These are phyloP conservation scores for Apeira syringaria DNA, from an alignment of 2,888 invertebrate species.

Conservation along the genomic window DNA sequence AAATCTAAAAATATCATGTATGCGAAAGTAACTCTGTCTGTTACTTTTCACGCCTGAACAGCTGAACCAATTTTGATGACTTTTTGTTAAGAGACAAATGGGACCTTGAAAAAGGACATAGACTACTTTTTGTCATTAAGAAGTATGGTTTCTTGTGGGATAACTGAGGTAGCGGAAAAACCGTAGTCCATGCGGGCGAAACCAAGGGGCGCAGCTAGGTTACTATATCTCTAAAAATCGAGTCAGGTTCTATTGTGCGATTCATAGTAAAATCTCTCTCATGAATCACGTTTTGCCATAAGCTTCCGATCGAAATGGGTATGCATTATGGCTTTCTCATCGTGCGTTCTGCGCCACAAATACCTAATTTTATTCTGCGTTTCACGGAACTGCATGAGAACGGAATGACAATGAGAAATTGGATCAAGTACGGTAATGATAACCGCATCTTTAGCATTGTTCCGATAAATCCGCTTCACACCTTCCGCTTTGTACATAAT, in stretches of 20 bases:
- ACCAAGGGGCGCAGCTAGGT: no score
- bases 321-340: conserved; percentile 15
- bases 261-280: conserved; percentile 1
- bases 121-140: no score
- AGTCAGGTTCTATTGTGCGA: not conserved
- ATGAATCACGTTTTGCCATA: conserved; percentile 15
- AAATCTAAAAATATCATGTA: no score
- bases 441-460: conserved; percentile 36
- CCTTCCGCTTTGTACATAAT: conserved; percentile 20
- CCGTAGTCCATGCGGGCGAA: no score
- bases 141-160: no score
- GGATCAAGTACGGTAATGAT: conserved; percentile 41
- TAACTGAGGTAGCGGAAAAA: no score
- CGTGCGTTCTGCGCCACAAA: conserved; percentile 30
- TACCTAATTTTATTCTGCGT: conserved; percentile 32
- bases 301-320: conserved; percentile 5
- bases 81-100: no score
- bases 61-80: no score
- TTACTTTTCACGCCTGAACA: no score
- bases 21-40: no score
- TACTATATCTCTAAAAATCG: no score
- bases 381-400: conserved; percentile 42
- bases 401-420: conserved; percentile 47
- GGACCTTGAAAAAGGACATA: no score
- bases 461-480: conserved; percentile 37